Evolutionary conservation across 2,113 vertebrate genomes (phyloP).

Genomic region (Ammodramus savannarum): DNA sequence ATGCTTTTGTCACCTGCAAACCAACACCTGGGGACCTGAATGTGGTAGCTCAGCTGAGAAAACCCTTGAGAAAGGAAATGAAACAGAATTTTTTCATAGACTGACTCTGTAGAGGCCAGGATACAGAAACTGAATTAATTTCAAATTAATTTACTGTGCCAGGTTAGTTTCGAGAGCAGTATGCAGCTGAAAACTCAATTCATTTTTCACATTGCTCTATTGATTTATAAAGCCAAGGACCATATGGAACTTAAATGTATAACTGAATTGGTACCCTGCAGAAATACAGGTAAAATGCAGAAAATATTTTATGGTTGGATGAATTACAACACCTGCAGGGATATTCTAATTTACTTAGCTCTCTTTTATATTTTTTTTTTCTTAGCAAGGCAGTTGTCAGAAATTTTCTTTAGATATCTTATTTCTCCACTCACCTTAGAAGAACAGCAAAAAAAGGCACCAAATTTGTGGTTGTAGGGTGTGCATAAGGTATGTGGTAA

Average conservation of each 20-base stretch:
- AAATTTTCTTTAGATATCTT: background rate
- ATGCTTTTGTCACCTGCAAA: background rate
- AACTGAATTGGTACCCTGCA: background rate
- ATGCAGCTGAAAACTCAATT: background rate
- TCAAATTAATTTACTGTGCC: background rate
- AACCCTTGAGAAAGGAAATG: background rate
- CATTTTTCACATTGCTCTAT: background rate
- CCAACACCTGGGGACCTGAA: background rate
- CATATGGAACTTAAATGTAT: background rate
- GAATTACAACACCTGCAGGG: background rate
- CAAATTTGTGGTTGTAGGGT: accelerated
- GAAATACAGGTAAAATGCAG: background rate
- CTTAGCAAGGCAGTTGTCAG: background rate
- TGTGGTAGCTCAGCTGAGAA: background rate
- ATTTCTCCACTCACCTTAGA: background rate
- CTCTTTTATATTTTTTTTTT: background rate
- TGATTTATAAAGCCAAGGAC: background rate
- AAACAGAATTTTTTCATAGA: background rate
- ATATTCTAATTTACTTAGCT: background rate
- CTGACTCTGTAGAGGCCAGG: background rate
- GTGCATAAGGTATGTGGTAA: background rate
- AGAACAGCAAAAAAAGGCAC: background rate
- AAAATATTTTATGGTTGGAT: background rate
- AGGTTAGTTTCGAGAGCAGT: background rate
- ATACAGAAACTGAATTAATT: background rate